Conservation (phyloP, 2,797 vertebrate genomes). For the Dryobates pubescens region DNA sequence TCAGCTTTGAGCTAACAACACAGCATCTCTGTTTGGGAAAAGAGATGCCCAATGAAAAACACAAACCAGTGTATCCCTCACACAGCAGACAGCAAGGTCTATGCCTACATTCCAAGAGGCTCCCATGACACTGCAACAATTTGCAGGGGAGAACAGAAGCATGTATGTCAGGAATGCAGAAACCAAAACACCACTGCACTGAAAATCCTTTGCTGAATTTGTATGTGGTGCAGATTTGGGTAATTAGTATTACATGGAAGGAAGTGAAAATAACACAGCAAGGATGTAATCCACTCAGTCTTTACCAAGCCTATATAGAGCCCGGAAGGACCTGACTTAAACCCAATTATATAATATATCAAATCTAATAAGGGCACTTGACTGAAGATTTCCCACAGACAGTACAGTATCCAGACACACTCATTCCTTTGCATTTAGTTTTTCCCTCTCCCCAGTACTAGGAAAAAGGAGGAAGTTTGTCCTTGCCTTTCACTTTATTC, state of each 20-base stretch:
- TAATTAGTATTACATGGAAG: neutral
- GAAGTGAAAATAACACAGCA: neutral
- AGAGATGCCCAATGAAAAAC: neutral
- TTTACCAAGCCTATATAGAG: neutral
- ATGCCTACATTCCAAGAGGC: neutral
- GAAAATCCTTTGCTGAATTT: neutral
- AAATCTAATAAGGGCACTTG: neutral
- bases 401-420: neutral
- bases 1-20: neutral
- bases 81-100: neutral
- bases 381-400: neutral
- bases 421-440: neutral
- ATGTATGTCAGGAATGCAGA: neutral
- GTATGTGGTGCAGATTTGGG: neutral
- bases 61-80: neutral
- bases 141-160: neutral
- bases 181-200: neutral
- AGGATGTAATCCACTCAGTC: neutral
- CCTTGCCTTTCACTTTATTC: neutral
- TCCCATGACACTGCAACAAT: neutral
- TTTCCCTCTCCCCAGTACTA: neutral
- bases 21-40: neutral
- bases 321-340: neutral
- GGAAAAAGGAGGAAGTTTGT: neutral
- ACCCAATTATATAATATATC: neutral